Evolutionary conservation across 2,113 vertebrate species (phyloP).

Genomic region (Odocoileus hemionus): DNA sequence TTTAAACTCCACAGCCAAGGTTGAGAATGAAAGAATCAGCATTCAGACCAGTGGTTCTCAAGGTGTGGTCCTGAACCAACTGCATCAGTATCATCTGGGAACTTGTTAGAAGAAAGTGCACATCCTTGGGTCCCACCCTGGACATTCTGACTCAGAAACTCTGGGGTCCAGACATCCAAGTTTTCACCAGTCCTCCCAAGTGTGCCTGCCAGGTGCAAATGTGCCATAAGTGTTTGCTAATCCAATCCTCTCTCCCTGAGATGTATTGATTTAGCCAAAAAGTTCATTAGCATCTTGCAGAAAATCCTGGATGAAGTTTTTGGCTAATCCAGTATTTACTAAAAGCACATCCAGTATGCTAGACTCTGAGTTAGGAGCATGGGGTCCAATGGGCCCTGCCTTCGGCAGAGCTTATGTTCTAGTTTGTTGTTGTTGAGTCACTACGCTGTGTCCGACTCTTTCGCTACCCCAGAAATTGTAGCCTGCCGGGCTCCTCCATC

Average conservation of each 20-base stretch:
- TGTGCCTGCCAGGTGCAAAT: not conserved
- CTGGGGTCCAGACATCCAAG: not conserved
- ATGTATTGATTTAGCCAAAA: not conserved
- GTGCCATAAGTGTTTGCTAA: not conserved
- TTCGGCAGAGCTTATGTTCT: not conserved
- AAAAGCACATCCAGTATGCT: not conserved
- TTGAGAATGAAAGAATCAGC: not conserved
- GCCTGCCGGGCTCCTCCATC: not conserved
- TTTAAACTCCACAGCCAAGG: not conserved
- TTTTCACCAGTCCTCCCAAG: not conserved
- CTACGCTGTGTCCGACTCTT: not conserved
- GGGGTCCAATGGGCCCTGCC: not conserved
- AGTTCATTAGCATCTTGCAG: not conserved
- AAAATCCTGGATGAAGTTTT: not conserved
- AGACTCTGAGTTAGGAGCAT: not conserved
- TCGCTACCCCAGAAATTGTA: not conserved
- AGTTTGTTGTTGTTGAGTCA: not conserved
- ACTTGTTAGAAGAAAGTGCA: not conserved
- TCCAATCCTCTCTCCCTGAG: not conserved
- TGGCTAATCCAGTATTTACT: not conserved
- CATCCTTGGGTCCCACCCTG: not conserved
- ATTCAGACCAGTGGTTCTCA: not conserved
- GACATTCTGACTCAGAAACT: not conserved
- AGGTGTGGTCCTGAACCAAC: not conserved
- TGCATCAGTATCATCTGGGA: not conserved